Base-by-base conservation (phyloP, 92 coral and sea anemone genomes). In the Porites rus region DNA sequence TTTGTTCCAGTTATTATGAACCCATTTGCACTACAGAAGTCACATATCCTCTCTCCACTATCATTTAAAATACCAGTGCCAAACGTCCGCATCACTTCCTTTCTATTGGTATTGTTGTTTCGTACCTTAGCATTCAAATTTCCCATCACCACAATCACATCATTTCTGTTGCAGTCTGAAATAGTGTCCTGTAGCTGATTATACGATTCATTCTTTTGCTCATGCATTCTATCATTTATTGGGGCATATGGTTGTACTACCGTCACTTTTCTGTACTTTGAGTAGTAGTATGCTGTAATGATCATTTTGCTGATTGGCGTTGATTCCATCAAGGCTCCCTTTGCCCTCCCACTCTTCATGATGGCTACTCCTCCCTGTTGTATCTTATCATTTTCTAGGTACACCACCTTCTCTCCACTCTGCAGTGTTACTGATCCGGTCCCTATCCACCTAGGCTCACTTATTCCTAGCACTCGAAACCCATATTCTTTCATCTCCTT, bases 141-240 rank as follows among this genome's bases (percentile, higher is more conserved):
- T 59, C 89, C 89, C 79, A 86, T 86, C 84, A 86, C 84, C 61
- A 86, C 78, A 43, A 77, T 70, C 84, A 77, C 43, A 63, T 86
- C 89, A 21, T 77, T 28, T 17, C 46, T 86, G 28, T 65, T 84
- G 88, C 76, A 84, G 82, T 28, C 31, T 28, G 31, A 28, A 28
- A 28, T 28, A 28, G 31, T 28, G 31, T 28, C 31, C 31, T 28
- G 31, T 3, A 28, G 31, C 2, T 28, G 31, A 51, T 69, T 74
- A 74, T 63, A 78, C 3, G 64, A 78, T 64, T 78, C n/a, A 50
- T 63, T 72, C 31, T 63, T 78, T 17, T 62, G 72, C n/a, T 75
- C 79, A 59, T 59, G 62, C 72, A 63, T 10, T 38, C 19, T 73
- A 63, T 78, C 72, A 43, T 78, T 64, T 20, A 38, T 63, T 63